Evolutionary conservation across 35 echinoderm and acorn worm genomes (phyloP), one percentile per base, ranked within the genome.

Genomic region (Patiria miniata): DNA sequence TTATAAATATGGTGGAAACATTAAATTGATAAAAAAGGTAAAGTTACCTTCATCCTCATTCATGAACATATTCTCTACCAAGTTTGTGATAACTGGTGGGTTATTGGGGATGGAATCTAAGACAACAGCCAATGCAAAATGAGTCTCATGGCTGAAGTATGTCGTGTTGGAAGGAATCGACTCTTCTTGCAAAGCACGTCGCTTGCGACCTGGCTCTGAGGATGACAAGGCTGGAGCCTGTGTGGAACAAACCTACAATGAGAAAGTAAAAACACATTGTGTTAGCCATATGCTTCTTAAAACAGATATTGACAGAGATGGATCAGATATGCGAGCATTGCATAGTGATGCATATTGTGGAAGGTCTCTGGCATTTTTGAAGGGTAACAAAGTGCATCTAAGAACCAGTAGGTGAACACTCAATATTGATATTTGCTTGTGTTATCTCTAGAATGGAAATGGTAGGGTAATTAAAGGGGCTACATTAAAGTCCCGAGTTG

Each of bases 41-140:
- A 47, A n/a, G n/a, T n/a, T n/a, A 86, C 84, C 84, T 86, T 68
- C 68, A 78, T 86, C 84, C 26, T 77, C 84, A 52, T 86, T 39
- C 36, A 85, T 59, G 39, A 38, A 39, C 1, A 86, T 19, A 16
- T 29, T 51, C 23, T 37, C 39, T 6, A 29, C 14, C 37, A 77
- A 42, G 39, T 82, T 86, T 17, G 65, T 39, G 7, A 86, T 69
- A 23, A 40, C 36, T 73, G 84, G 60, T 47, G 38, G 28, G 5
- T 68, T 39, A 39, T 86, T 86, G 3, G 28, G 16, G 23, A 77
- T 30, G 42, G 36, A 77, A 14, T 16, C 21, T 18, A 23, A 0
- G 16, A 86, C 84, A 8, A 23, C 16, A 6, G 61, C 59, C 18
- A 86, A 19, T 21, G 84, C 68, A 77, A 86, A 86, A 5, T 76